Base-by-base conservation (phyloP, 1,140 invertebrate genomes). In the Capitella teleta region DNA sequence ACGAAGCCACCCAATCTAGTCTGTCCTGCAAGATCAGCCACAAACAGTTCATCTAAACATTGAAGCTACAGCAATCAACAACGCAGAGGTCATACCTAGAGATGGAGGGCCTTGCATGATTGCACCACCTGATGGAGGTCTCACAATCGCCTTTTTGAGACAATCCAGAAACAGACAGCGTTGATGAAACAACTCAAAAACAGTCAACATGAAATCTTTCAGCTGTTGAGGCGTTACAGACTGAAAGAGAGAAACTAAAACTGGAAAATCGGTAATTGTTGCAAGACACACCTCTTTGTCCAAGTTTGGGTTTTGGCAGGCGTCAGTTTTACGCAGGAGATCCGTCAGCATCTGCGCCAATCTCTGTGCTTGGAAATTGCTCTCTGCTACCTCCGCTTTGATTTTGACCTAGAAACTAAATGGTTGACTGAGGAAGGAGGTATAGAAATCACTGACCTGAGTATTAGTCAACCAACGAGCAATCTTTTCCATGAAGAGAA, bases 401-500 rank as follows among this genome's bases (percentile, higher is more conserved):
- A 73, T 69, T 52, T 71, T 72, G 8, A 73, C n/a, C n/a, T n/a
- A n/a, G n/a, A n/a, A n/a, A n/a, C n/a, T n/a, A n/a, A n/a, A n/a
- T n/a, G n/a, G n/a, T n/a, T n/a, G n/a, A n/a, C n/a, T n/a, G n/a
- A n/a, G n/a, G n/a, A n/a, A n/a, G n/a, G n/a, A n/a, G n/a, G n/a
- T n/a, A n/a, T n/a, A n/a, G n/a, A n/a, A n/a, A n/a, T n/a, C n/a
- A n/a, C n/a, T n/a, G n/a, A n/a, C 68, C 55, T 73, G 68, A 0
- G 68, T 68, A 49, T 71, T 69, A 5, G 67, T 70, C 30, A 73
- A 52, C 65, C 66, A 71, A 23, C 68, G 53, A 1, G 64, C 60
- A 2, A 71, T 62, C 52, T 60, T 63, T 58, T 73, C 71, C 63
- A 73, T 71, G 45, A 72, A 73, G 10, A 67, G 57, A 34, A 73